Evolutionary conservation across 2,888 invertebrate species (phyloP).

Genomic region (Nomada lathburiana): DNA sequence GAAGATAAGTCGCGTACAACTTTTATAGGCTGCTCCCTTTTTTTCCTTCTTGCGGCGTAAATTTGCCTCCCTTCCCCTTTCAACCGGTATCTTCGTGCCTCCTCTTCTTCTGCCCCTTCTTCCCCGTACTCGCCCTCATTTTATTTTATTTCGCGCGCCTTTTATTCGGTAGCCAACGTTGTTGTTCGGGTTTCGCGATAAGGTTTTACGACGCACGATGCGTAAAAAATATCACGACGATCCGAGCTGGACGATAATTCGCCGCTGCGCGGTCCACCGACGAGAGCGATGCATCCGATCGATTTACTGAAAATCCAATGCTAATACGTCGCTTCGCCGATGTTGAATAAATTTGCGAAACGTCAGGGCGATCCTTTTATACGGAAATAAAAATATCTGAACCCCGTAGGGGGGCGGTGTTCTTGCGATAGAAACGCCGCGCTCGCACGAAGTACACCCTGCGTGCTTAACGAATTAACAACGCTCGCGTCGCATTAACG

Average conservation of each 20-base stretch:
- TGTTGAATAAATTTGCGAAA: slow-evolving; percentile 9
- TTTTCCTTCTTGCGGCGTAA: slow-evolving; percentile 6
- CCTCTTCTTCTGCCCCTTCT: neutral
- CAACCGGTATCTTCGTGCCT: neutral
- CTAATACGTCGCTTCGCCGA: neutral
- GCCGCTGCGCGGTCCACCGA: neutral
- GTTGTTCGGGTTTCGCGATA: neutral
- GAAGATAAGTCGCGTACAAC: slow-evolving; percentile 44
- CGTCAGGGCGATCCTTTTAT: neutral
- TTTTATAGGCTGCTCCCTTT: slow-evolving; percentile 29
- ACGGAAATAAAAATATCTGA: neutral
- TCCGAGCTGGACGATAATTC: neutral
- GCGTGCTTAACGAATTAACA: slow-evolving; percentile 15
- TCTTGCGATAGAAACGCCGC: neutral
- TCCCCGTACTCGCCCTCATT: no score
- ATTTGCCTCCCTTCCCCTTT: slow-evolving; percentile 22
- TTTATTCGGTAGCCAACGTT: neutral
- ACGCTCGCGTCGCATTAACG: neutral
- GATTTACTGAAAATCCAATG: slow-evolving; percentile 21
- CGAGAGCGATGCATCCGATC: neutral
- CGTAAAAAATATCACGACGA: neutral
- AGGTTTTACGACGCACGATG: neutral
- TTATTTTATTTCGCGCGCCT: neutral
- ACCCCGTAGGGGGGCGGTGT: neutral
- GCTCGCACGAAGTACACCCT: neutral